Base-by-base conservation (phyloP, 2,888 invertebrate species). In the Macrophya annulata region DNA sequence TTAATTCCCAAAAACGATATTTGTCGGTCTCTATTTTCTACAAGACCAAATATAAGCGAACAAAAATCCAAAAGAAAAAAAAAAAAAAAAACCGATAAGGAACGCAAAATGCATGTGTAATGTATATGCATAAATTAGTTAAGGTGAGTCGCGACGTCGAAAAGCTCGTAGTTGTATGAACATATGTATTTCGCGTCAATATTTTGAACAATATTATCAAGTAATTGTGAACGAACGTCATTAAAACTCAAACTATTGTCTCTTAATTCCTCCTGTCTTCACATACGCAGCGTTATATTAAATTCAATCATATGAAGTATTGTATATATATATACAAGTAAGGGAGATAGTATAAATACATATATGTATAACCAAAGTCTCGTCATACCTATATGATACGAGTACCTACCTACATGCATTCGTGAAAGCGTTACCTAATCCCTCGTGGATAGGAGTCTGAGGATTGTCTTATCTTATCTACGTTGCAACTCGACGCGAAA, bases 401-500 rank as follows among this genome's bases (percentile, higher is more conserved):
- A 15, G 55, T 55, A n/a, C 55, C 10, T 55, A 55, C n/a, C n/a
- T n/a, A 5, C 55, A n/a, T 17, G 15, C 68, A 68, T 15, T 17
- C 17, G 68, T 37, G 12, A 31, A n/a, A 74, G 72, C 45, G 72
- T 45, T 74, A 74, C 45, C 45, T 21, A 74, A 74, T 74, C 72
- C 72, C 45, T 45, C 17, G 4, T 45, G 12, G n/a, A 43, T 17
- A 74, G 45, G 10, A 45, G 72, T 45, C 3, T 68, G 68, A 68
- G 6, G 31, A 15, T 15, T 5, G 12, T 65, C 15, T 68, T 68
- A 68, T 74, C 72, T 74, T 74, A 74, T 74, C 72, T 74, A 45
- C 72, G 72, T 45, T 74, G 72, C 72, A 74, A 74, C 72, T 74
- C 12, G 72, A 74, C 25, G 72, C 72, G 72, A 74, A 74, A 74